Conservation (phyloP, 2,113 vertebrate species). For the Cyprinodon variegatus region DNA sequence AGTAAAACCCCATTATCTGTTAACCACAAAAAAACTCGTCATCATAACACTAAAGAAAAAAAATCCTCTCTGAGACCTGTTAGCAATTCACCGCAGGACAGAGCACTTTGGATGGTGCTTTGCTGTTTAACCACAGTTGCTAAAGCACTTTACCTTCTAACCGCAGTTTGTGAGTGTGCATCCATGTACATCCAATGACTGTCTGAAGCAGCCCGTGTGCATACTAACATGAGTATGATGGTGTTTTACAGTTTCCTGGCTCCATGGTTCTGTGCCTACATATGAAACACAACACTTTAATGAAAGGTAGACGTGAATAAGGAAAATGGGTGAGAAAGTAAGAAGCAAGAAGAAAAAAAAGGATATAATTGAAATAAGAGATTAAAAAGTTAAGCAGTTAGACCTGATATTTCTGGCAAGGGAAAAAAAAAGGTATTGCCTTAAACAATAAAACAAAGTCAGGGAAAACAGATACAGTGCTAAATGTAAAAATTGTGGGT, state of each 20-base stretch:
- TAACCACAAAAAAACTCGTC: constrained; percentile 72
- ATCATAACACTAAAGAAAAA: constrained; percentile 69
- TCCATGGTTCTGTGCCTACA: constrained; percentile 13
- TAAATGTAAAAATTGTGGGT: constrained; percentile 5
- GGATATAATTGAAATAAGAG: constrained; percentile 38
- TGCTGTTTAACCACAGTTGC: constrained; percentile 73
- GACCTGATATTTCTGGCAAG: background rate
- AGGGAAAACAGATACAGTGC: background rate
- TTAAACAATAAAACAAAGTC: background rate
- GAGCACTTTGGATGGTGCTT: constrained; percentile 68
- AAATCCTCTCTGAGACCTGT: constrained; percentile 72
- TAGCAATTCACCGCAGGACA: constrained; percentile 75
- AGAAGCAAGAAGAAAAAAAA: constrained; percentile 20
- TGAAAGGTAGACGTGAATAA: constrained; percentile 58
- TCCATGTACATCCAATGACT: background rate
- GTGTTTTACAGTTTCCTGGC: constrained; percentile 25
- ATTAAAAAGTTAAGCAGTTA: constrained; percentile 13
- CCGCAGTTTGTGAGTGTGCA: constrained; percentile 37
- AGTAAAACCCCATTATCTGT: constrained; percentile 65
- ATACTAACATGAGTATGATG: constrained; percentile 7
- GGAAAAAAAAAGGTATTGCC: background rate
- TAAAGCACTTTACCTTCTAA: constrained; percentile 64
- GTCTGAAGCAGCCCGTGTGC: constrained; percentile 17
- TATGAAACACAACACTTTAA: constrained; percentile 70
- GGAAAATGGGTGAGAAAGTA: constrained; percentile 32